Conservation (phyloP, 2,797 vertebrate species). For the Avahi laniger region DNA sequence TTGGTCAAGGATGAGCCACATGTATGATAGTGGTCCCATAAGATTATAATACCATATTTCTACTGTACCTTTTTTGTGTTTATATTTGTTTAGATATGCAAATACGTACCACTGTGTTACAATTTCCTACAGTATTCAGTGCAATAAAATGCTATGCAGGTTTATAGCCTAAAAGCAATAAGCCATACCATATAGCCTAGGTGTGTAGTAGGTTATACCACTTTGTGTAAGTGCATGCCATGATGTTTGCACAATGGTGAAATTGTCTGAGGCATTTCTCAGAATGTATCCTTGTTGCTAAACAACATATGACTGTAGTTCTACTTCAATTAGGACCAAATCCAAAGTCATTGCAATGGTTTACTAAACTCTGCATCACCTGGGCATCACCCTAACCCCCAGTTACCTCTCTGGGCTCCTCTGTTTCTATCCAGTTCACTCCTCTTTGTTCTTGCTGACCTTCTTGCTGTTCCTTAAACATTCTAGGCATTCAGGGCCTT, state of each 20-base stretch:
- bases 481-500: background rate
- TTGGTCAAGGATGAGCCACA: background rate
- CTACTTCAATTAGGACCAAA: background rate
- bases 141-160: background rate
- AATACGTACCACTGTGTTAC: background rate
- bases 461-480: background rate
- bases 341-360: background rate
- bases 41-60: background rate
- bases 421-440: background rate
- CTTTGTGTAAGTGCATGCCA: background rate
- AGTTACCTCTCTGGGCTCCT: background rate
- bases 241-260: background rate
- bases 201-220: background rate
- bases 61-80: background rate
- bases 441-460: background rate
- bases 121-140: background rate
- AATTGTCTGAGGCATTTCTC: background rate
- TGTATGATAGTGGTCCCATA: background rate
- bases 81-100: background rate
- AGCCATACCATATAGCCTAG: background rate
- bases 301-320: background rate
- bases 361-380: background rate
- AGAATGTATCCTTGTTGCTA: background rate
- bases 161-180: background rate
- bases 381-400: too few species aligned